Base-by-base conservation (phyloP, 2,888 invertebrate genomes). In the Siphlonurus alternatus region DNA sequence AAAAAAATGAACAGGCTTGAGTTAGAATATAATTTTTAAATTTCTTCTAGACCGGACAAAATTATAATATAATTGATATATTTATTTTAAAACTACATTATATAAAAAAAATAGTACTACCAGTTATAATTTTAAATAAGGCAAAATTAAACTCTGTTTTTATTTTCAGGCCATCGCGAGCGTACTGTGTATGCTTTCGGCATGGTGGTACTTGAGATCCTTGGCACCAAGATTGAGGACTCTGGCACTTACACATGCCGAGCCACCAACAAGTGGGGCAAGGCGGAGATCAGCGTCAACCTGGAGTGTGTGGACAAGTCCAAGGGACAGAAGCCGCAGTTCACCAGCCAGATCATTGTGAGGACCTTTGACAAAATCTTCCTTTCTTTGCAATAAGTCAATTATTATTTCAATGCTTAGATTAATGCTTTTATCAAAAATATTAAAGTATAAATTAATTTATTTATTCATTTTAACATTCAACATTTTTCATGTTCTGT, bases 131-230 rank as follows among this genome's bases (percentile, higher is more conserved):
- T 65, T n/a, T 1, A 19, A 25, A 7, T 10, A 59, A 22, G 23
- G 59, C 2, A 56, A 25, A 65, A 23, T 59, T 20, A 25, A 53
- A 7, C 3, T 7, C n/a, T 22, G 10, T 53, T 25, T 59, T 56
- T 7, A 38, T 61, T 63, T 67, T 38, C 68, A 76, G 80, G 80
- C 66, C 93, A 94, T 74, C 85, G 96, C 67, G 88, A 88, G 66
- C 83, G 93, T 73, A 96, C 96, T 15, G 93, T 95, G 18, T 92
- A 96, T 74, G 97, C 97, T 19, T 97, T 99, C 74, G 98, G 98
- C 64, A 95, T 94, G 86, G 95, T 96, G 23, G 93, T 96, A 59
- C 81, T 99, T 56, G 98, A 98, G 80, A 92, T 99, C 70, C 81
- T 93, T 22, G 97, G 96, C 67, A 93, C 93, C 1, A 93, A 93